Percentiles rank a stretch among this genome's conserved stretches.
These are phyloP conservation scores for Sarcophaga rosellei DNA, from an alignment of 2,888 invertebrate genomes.

Conservation along the genomic window DNA sequence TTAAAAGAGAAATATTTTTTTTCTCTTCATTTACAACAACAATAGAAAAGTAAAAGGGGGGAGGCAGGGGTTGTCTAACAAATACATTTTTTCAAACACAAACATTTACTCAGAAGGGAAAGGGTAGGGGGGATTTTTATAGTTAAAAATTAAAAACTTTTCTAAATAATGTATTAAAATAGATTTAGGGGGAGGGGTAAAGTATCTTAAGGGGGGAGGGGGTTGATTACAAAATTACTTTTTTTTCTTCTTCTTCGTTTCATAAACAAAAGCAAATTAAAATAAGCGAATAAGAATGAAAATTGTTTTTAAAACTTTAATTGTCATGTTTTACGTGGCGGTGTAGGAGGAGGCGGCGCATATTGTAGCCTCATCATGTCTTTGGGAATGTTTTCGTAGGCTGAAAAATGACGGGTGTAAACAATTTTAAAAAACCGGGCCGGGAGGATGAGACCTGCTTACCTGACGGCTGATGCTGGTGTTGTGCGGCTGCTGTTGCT, in stretches of 20 bases:
- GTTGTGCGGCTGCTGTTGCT: constrained; percentile 15
- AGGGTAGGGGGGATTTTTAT: not conserved
- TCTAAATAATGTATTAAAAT: no score
- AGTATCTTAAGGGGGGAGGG: not conserved
- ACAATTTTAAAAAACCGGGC: constrained; percentile 80
- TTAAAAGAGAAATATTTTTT: not conserved
- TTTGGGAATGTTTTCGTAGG: constrained; percentile 82
- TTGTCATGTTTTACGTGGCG: constrained; percentile 81
- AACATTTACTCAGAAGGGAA: constrained; percentile 12
- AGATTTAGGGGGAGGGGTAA: not conserved
- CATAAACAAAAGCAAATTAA: constrained; percentile 2
- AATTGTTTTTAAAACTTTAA: constrained; percentile 65
- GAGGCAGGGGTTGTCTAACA: no score
- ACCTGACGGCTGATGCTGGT: constrained; percentile 71
- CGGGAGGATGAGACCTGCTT: constrained; percentile 75
- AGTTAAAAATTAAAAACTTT: not conserved
- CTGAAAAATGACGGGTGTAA: constrained; percentile 81
- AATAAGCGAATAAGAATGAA: constrained; percentile 21
- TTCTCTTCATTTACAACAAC: not conserved
- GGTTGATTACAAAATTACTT: not conserved
- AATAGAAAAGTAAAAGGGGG: not conserved
- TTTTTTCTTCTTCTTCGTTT: no score
- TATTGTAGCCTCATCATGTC: constrained; percentile 77
- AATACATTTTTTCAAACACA: not conserved
- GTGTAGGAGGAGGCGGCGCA: constrained; percentile 79